A percentile compares a stretch with the other conserved stretches of the same genome.
Evolutionary conservation across 23 tunicate species (phyloP).

Genomic region (Diplosoma virens): DNA sequence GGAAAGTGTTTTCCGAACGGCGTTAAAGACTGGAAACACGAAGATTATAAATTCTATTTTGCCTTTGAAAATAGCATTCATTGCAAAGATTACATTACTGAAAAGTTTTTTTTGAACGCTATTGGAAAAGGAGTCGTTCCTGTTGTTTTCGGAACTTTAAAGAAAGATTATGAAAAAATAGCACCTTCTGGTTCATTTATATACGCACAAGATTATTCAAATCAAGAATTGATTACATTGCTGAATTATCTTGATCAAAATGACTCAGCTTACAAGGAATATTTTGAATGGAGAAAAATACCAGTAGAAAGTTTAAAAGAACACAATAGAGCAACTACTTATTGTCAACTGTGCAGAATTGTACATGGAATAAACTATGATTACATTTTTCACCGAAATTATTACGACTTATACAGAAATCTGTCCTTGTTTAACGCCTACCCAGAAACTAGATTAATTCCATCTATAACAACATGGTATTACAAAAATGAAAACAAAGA

Average conservation of each 20-base stretch:
- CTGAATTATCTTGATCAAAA: conserved; percentile 42
- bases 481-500: background rate
- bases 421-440: background rate
- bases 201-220: conserved; percentile 26
- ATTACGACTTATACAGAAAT: background rate
- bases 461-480: conserved; percentile 1
- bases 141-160: conserved; percentile 43
- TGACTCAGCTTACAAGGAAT: conserved; percentile 47
- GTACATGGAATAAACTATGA: conserved; percentile 46
- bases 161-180: conserved; percentile 1
- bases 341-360: conserved; percentile 25
- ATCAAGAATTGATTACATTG: conserved; percentile 20
- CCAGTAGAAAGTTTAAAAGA: background rate
- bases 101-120: conserved; percentile 33
- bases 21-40: background rate
- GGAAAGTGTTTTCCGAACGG: conserved; percentile 52
- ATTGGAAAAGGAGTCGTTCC: conserved; percentile 36
- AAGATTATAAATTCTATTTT: conserved; percentile 54
- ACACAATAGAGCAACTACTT: background rate
- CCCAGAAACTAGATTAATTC: background rate
- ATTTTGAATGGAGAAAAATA: conserved; percentile 37
- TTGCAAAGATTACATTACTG: conserved; percentile 68
- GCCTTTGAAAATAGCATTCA: conserved; percentile 56
- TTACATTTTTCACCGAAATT: conserved; percentile 12
- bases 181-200: conserved; percentile 38